These are phyloP conservation scores for Theristicus caerulescens DNA, from an alignment of 2,113 vertebrate species.

Conservation along the genomic window DNA sequence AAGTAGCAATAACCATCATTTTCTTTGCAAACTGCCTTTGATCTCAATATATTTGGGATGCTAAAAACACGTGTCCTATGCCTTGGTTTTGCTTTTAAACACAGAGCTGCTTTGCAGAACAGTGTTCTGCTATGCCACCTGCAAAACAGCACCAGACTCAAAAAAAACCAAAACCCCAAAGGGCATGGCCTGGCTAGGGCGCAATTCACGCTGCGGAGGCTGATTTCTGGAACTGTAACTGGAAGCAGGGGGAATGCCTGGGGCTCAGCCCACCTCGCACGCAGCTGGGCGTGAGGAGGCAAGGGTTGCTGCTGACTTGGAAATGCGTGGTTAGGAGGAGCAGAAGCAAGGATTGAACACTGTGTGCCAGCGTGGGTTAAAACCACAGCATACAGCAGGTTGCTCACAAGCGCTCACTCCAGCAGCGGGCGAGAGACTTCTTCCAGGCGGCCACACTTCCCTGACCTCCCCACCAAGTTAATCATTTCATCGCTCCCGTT, in stretches of 20 bases:
- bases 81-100: neutral
- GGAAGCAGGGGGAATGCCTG: neutral
- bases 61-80: neutral
- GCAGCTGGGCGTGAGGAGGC: fast-evolving
- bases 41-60: neutral
- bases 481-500: neutral
- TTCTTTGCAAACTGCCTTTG: neutral
- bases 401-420: neutral
- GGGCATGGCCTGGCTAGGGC: neutral
- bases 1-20: neutral
- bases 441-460: neutral
- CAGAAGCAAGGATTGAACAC: fast-evolving
- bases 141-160: neutral
- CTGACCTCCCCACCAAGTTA: neutral
- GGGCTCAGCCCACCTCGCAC: neutral
- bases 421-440: neutral
- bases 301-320: neutral
- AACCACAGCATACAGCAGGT: fast-evolving
- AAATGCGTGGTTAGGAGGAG: neutral
- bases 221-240: neutral
- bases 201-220: neutral
- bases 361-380: neutral
- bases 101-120: neutral
- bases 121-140: neutral
- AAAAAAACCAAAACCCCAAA: neutral